These are phyloP conservation scores for Amblyopsis rosae DNA, from an alignment of 2,113 vertebrate genomes.

Conservation along the genomic window DNA sequence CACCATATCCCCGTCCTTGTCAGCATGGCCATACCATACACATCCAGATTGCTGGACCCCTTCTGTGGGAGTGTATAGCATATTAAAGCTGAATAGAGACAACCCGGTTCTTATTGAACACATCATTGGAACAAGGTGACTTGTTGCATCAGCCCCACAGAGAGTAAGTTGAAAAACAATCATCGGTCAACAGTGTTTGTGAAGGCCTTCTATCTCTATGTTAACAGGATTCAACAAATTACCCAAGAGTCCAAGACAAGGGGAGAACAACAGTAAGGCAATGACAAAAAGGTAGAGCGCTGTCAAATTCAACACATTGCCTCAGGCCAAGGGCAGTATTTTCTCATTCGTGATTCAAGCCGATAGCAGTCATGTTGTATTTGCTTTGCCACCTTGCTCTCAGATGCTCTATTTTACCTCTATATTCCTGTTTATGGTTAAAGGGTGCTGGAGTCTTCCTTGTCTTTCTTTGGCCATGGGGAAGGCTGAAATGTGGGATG, in stretches of 20 bases:
- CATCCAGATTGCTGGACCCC: slow-evolving; percentile 15
- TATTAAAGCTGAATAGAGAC: slow-evolving; percentile 23
- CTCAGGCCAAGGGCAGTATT: slow-evolving; percentile 9
- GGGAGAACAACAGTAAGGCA: not conserved
- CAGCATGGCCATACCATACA: not conserved
- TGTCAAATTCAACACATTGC: slow-evolving; percentile 34
- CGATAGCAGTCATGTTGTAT: too few relatives aligned
- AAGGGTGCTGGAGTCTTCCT: too few relatives aligned
- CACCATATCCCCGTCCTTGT: not conserved
- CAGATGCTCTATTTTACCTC: too few relatives aligned
- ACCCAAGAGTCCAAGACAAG: not conserved
- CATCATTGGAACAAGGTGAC: slow-evolving; percentile 44
- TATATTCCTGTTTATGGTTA: too few relatives aligned
- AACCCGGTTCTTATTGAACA: slow-evolving; percentile 27
- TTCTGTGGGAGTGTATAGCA: not conserved
- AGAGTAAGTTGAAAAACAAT: slow-evolving; percentile 16
- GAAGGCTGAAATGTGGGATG: too few relatives aligned
- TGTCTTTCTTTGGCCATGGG: too few relatives aligned
- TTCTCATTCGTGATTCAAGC: not conserved
- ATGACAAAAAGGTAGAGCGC: slow-evolving; percentile 21
- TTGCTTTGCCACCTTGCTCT: too few relatives aligned
- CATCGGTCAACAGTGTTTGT: slow-evolving; percentile 24
- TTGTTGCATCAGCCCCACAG: slow-evolving; percentile 22
- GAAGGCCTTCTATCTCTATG: slow-evolving; percentile 16
- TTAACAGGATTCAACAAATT: slow-evolving; percentile 28